Evolutionary conservation across 2,888 invertebrate genomes (phyloP).

Genomic region (Cenopis cana): DNA sequence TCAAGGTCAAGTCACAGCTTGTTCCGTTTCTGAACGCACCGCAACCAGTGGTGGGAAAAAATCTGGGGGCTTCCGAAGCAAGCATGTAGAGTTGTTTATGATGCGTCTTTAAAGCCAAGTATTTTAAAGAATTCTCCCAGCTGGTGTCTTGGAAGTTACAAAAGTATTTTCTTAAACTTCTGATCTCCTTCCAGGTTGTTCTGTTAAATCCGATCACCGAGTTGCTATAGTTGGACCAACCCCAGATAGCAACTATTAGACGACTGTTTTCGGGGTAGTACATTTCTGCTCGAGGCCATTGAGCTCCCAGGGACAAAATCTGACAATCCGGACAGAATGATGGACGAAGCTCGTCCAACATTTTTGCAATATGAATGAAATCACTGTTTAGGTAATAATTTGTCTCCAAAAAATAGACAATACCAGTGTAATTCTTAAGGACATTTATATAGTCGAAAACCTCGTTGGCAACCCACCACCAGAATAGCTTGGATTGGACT

Average conservation of each 20-base stretch:
- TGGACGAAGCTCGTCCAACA: constrained; percentile 22
- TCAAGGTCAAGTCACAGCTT: constrained; percentile 14
- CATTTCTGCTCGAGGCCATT: constrained; percentile 14
- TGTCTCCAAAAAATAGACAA: constrained; percentile 46
- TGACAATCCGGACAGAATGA: constrained; percentile 27
- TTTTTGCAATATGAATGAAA: constrained; percentile 27
- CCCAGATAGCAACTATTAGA: constrained; percentile 25
- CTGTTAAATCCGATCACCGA: constrained; percentile 29
- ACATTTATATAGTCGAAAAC: constrained; percentile 55
- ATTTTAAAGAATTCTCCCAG: constrained; percentile 30
- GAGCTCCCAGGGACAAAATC: constrained; percentile 9
- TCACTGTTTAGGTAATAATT: constrained; percentile 21
- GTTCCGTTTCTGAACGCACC: constrained; percentile 10
- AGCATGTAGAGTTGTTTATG: constrained; percentile 7
- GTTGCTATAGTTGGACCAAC: constrained; percentile 26
- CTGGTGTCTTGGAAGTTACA: constrained; percentile 28
- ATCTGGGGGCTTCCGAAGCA: constrained; percentile 26
- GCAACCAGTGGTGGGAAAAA: constrained; percentile 66
- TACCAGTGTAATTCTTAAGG: constrained; percentile 54
- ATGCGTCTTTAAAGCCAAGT: constrained; percentile 17
- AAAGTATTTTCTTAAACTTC: background rate
- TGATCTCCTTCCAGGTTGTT: constrained; percentile 30
- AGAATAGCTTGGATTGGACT: constrained; percentile 33
- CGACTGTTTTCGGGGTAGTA: constrained; percentile 18
- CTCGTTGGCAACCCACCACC: constrained; percentile 39